phyloP scores from a whole-genome alignment of 2,113 vertebrate genomes.

The Chelonoidis abingdonii region DNA sequence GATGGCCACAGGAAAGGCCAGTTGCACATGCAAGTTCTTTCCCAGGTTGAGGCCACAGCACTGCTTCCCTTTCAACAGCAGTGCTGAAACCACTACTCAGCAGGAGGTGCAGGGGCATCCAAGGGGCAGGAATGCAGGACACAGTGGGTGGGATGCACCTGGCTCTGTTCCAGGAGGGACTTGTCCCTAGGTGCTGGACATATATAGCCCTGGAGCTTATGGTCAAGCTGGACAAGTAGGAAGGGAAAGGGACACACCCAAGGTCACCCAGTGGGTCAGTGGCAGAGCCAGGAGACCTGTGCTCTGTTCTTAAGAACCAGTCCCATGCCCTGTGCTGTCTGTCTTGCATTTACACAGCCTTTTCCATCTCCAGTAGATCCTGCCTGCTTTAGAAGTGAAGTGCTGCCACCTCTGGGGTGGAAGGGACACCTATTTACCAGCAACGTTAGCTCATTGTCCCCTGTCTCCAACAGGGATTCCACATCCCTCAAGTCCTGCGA shows the following conservation, averaged over 20 bases:
- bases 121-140: background rate
- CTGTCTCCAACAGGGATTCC: too few relatives aligned
- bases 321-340: background rate
- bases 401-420: background rate
- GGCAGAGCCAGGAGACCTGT: background rate
- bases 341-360: background rate
- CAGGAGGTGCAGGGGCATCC: background rate
- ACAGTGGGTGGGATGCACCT: background rate
- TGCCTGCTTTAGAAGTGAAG: background rate
- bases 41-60: too few relatives aligned
- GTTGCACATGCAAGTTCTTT: too few relatives aligned
- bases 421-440: too few relatives aligned
- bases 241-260: background rate
- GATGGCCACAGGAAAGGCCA: fast-evolving
- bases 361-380: background rate
- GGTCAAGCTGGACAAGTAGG: fast-evolving
- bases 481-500: too few relatives aligned
- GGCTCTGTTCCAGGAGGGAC: background rate
- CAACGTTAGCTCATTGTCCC: too few relatives aligned
- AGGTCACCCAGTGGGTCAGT: background rate
- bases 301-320: too few relatives aligned
- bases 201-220: background rate
- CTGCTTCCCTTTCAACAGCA: background rate
- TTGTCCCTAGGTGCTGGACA: background rate
- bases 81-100: background rate